Evolutionary conservation across 1,140 invertebrate species (phyloP).

Genomic region (Neomicropteryx cornuta): DNA sequence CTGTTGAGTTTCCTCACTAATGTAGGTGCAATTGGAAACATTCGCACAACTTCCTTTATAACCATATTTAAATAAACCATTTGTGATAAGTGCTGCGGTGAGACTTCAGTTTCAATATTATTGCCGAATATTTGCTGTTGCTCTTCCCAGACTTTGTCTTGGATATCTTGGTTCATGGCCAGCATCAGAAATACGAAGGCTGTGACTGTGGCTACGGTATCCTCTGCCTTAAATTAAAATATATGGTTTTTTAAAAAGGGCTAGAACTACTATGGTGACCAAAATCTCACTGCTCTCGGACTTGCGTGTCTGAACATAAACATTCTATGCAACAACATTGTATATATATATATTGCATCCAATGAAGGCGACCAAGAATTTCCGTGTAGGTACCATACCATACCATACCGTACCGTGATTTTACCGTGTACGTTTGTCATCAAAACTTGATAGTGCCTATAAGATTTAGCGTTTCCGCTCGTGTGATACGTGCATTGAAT

Average conservation of each 20-base stretch:
- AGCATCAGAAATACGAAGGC: conserved; percentile 5
- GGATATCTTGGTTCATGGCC: conserved; percentile 7
- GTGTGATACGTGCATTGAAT: too few species aligned
- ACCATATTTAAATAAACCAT: conserved; percentile 9
- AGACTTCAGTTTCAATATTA: not conserved
- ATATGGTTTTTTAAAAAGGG: not conserved
- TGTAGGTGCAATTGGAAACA: conserved; percentile 5
- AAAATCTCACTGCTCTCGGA: too few species aligned
- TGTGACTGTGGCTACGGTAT: conserved; percentile 4
- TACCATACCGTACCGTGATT: too few species aligned
- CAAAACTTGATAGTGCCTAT: too few species aligned
- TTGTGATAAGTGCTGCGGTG: conserved; percentile 3
- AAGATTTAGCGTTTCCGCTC: too few species aligned
- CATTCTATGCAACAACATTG: too few species aligned
- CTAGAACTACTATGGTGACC: too few species aligned
- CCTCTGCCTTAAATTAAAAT: conserved; percentile 3
- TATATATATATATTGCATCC: too few species aligned
- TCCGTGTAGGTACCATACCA: too few species aligned
- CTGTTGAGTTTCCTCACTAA: conserved; percentile 3
- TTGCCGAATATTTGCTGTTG: conserved; percentile 4
- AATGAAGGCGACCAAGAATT: too few species aligned
- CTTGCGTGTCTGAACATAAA: too few species aligned
- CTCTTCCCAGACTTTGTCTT: conserved; percentile 6
- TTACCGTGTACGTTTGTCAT: too few species aligned
- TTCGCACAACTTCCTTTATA: conserved; percentile 5